Percentiles rank a stretch among this genome's conserved stretches.
Conservation (phyloP, 2,113 vertebrate species). For the Notarius quadriscutis region DNA sequence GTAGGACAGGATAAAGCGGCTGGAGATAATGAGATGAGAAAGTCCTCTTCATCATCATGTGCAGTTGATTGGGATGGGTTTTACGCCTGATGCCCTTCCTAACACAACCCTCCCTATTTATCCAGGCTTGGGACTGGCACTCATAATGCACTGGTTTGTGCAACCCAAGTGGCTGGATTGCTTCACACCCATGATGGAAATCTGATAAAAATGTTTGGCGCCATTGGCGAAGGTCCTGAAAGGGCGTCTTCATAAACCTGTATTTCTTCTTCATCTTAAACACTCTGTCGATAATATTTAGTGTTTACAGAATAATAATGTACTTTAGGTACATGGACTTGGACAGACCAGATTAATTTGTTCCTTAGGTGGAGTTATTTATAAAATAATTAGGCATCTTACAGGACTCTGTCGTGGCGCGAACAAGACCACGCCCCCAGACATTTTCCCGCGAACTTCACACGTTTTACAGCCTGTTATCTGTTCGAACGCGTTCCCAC, state of each 20-base stretch:
- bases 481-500: conserved; percentile 24
- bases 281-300: background rate
- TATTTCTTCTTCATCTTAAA: background rate
- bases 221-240: conserved; percentile 60
- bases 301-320: fast-evolving
- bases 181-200: conserved; percentile 61
- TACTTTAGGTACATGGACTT: fast-evolving
- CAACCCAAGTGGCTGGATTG: too few species aligned
- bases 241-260: conserved; percentile 13
- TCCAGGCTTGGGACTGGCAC: too few species aligned
- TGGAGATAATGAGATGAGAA: too few species aligned
- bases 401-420: conserved; percentile 67
- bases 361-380: background rate
- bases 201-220: conserved; percentile 64
- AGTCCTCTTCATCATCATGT: too few species aligned
- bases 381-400: conserved; percentile 55
- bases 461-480: background rate
- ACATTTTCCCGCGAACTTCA: conserved; percentile 53
- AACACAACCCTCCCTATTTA: too few species aligned
- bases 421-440: conserved; percentile 56
- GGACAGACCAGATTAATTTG: background rate
- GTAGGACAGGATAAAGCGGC: too few species aligned
- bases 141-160: too few species aligned
- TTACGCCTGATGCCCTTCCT: too few species aligned
- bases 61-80: too few species aligned